These are phyloP conservation scores for Chloromyia formosa DNA, from an alignment of 2,888 invertebrate species.

Conservation along the genomic window DNA sequence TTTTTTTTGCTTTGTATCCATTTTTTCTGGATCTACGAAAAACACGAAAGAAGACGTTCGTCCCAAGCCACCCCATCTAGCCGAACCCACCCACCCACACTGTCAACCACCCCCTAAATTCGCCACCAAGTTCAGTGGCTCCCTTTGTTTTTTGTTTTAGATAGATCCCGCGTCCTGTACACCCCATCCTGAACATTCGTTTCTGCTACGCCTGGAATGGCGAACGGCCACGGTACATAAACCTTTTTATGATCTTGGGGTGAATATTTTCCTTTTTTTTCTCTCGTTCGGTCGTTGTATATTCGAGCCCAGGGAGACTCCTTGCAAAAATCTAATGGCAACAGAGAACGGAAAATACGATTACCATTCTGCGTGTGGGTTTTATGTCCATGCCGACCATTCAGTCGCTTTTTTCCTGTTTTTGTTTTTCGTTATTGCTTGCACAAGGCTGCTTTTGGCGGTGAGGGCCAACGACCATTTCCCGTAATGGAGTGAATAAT, in stretches of 20 bases:
- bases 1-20: constrained; percentile 30
- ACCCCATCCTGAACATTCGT: not conserved
- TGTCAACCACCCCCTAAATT: constrained; percentile 17
- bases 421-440: constrained; percentile 27
- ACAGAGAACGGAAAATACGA: constrained; percentile 39
- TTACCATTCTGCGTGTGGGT: constrained; percentile 44
- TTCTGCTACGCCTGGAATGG: not conserved
- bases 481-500: constrained; percentile 42
- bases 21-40: constrained; percentile 24
- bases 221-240: constrained; percentile 41
- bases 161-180: constrained; percentile 22
- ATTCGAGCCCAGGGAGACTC: constrained; percentile 36
- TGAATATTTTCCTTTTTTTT: constrained; percentile 41
- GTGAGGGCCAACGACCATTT: constrained; percentile 24
- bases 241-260: constrained; percentile 43
- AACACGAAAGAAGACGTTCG: constrained; percentile 18
- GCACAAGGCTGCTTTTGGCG: not conserved
- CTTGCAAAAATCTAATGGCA: constrained; percentile 41
- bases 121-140: constrained; percentile 11
- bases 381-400: constrained; percentile 40
- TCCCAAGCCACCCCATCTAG: constrained; percentile 14
- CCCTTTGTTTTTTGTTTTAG: constrained; percentile 31
- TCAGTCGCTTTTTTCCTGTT: constrained; percentile 29
- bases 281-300: constrained; percentile 34
- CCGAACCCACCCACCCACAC: constrained; percentile 3